Evolutionary conservation across 2,797 vertebrate species (phyloP), one percentile per base, ranked within the genome.

Genomic region (Sebastolobus alascanus): DNA sequence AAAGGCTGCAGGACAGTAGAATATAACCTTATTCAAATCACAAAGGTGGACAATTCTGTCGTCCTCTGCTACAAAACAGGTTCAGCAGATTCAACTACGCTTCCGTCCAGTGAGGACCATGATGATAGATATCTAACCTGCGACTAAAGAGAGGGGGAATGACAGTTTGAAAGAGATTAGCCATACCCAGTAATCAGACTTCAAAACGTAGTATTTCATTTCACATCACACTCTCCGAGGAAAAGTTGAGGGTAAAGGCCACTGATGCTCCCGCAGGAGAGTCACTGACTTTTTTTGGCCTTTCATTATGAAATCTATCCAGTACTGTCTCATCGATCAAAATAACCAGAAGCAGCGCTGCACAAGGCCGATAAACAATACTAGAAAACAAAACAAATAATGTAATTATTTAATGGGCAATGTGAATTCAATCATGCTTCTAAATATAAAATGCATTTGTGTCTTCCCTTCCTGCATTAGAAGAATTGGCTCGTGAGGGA

Each of bases 301-400:
- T 77, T 46, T 37, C 1, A 2, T 69, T 58, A 58, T 35, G 40
- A 61, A 74, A 80, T 83, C 61, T 61, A 69, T 78, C 14, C 40
- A 38, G 38, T 5, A 37, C 68, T 5, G 20, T 31, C 22, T 76
- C 65, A 77, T 87, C 25, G 1, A 59, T 87, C 63, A 55, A 56
- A 80, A 80, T 79, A 77, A 87, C 9, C n/a, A 77, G 80, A 65
- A 3, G 64, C 70, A 29, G 18, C 0, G 22, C 46, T 35, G 59
- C 43, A 20, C 40, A 10, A 12, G 56, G 14, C 7, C 9, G 12
- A 71, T 54, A 67, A 70, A 64, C 65, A 68, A 61, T 25, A 35
- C 13, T 1, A 46, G 16, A 66, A 81, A 87, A 40, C 33, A 76
- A 80, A 87, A 84, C 77, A 87, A 92, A 90, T 71, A 74, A 84